A percentile compares a stretch with the other conserved stretches of the same genome.
Evolutionary conservation across 2,888 invertebrate species (phyloP).

Genomic region (Rambutsinella grinnellia): DNA sequence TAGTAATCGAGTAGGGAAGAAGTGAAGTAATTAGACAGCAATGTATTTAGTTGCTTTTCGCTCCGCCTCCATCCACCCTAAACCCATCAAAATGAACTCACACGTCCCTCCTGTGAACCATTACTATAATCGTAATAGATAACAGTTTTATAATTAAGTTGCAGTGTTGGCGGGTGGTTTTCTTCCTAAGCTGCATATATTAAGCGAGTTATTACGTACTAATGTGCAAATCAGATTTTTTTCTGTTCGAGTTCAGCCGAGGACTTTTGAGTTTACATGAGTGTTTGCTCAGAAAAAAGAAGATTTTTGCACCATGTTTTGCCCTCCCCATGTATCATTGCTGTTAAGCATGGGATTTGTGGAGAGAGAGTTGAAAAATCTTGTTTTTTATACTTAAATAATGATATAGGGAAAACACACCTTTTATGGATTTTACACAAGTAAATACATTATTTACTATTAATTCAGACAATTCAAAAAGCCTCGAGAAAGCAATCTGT

Average conservation of each 20-base stretch:
- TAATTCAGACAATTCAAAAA: too few relatives aligned
- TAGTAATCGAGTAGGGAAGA: background rate
- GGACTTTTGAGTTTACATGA: background rate
- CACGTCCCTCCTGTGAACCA: constrained; percentile 40
- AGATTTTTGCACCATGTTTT: too few relatives aligned
- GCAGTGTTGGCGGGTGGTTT: constrained; percentile 17
- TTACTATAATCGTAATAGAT: constrained; percentile 29
- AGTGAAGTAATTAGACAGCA: constrained; percentile 42
- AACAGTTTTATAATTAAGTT: constrained; percentile 47
- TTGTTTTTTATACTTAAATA: background rate
- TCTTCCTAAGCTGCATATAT: constrained; percentile 3
- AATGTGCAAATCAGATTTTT: constrained; percentile 2
- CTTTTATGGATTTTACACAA: too few relatives aligned
- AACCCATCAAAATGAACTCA: constrained; percentile 50
- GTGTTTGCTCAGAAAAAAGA: background rate
- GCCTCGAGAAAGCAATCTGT: too few relatives aligned
- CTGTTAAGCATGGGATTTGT: too few relatives aligned
- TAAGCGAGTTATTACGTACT: constrained; percentile 8
- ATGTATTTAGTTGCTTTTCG: constrained; percentile 39
- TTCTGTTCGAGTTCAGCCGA: too few relatives aligned
- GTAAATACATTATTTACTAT: too few relatives aligned
- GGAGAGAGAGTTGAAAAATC: background rate
- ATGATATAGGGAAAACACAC: too few relatives aligned
- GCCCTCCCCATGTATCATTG: too few relatives aligned
- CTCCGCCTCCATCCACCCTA: constrained; percentile 49